phyloP scores from a whole-genome alignment of 2,888 invertebrate genomes.

The Lochmaea crataegi region DNA sequence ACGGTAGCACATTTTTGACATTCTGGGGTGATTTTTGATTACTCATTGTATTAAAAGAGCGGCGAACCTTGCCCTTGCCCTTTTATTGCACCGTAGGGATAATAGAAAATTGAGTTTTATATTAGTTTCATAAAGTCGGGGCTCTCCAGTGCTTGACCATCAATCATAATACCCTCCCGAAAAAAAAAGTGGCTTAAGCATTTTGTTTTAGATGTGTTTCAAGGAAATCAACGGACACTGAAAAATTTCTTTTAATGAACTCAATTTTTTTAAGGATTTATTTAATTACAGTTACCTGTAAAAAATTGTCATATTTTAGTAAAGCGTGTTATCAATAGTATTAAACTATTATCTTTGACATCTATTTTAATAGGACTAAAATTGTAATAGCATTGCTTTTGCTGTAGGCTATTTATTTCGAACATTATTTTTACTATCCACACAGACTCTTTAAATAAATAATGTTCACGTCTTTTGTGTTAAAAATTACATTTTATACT shows the following conservation, averaged over 20 bases:
- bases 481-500: too few species aligned
- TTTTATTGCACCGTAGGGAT: slow-evolving; percentile 45
- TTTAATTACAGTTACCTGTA: too few species aligned
- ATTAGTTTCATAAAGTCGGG: slow-evolving; percentile 44
- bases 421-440: too few species aligned
- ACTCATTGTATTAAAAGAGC: slow-evolving; percentile 40
- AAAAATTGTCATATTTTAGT: too few species aligned
- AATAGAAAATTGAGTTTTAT: slow-evolving; percentile 47
- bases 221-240: not conserved
- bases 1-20: slow-evolving; percentile 8
- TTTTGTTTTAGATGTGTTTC: slow-evolving; percentile 2
- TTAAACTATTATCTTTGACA: too few species aligned
- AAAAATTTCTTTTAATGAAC: not conserved
- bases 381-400: too few species aligned
- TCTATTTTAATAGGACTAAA: too few species aligned
- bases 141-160: slow-evolving; percentile 33
- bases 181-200: slow-evolving; percentile 20
- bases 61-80: slow-evolving; percentile 37
- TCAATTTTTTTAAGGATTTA: too few species aligned
- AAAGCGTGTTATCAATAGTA: too few species aligned
- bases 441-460: too few species aligned
- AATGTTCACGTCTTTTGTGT: too few species aligned
- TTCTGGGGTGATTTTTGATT: slow-evolving; percentile 44
- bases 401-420: too few species aligned
- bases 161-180: slow-evolving; percentile 40